Evolutionary conservation across 2,113 vertebrate species (phyloP).

Genomic region (Corythaixoides concolor): DNA sequence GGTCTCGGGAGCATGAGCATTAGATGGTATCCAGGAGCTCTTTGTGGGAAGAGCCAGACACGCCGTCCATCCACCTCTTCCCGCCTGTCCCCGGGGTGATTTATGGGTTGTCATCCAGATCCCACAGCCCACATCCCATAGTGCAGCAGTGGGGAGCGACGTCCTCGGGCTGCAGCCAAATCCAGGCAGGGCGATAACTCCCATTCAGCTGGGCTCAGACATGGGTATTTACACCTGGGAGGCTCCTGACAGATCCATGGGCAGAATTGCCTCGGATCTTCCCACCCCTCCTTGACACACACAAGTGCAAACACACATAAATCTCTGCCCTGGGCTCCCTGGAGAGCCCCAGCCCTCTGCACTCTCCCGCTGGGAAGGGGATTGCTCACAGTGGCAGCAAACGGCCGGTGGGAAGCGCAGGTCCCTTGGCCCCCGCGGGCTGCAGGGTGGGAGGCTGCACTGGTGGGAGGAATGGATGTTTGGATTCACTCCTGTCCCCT

Average conservation of each 20-base stretch:
- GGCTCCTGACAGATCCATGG: neutral
- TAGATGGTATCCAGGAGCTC: neutral
- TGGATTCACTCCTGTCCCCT: neutral
- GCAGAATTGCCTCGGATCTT: neutral
- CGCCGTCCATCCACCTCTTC: neutral
- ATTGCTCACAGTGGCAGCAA: neutral
- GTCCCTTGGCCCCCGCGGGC: neutral
- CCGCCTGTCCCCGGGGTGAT: neutral
- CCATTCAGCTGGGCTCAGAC: neutral
- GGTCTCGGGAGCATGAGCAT: neutral
- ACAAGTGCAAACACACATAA: neutral
- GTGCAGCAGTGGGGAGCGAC: neutral
- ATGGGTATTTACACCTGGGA: neutral
- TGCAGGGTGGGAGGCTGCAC: neutral
- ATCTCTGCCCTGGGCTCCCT: neutral
- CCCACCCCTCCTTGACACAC: neutral
- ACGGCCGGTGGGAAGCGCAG: accelerated
- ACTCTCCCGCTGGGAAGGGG: neutral
- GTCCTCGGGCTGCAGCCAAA: neutral
- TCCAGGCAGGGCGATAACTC: neutral
- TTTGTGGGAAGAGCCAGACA: neutral
- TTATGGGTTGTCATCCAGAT: neutral
- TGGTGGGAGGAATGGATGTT: neutral
- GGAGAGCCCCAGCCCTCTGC: neutral
- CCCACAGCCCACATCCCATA: neutral